Evolutionary conservation across 2,113 vertebrate species (phyloP).

Genomic region (Phalacrocorax brasilianus): DNA sequence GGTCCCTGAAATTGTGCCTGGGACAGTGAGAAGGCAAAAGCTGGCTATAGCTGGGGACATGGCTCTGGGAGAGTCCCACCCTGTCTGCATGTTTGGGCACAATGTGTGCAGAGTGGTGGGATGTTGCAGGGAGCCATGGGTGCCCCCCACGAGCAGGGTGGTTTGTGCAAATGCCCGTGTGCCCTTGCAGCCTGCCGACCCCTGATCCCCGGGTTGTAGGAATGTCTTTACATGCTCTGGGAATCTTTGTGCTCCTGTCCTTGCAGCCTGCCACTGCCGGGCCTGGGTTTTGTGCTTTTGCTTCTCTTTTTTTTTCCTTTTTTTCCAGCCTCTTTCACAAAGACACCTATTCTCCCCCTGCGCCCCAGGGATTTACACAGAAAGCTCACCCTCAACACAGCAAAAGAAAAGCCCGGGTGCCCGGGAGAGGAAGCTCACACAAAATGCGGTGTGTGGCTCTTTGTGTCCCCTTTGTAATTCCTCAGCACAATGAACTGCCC

Average conservation of each 20-base stretch:
- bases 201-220: not conserved
- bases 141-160: not conserved
- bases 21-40: not conserved
- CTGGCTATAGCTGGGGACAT: not conserved
- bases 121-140: not conserved
- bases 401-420: constrained; percentile 27
- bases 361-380: constrained; percentile 7
- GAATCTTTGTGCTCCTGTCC: constrained; percentile 15
- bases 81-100: not conserved
- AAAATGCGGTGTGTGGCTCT: constrained; percentile 48
- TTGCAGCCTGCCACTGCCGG: not conserved
- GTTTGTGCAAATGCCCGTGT: not conserved
- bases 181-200: not conserved
- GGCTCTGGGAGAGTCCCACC: not conserved
- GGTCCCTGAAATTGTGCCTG: not conserved
- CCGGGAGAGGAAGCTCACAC: constrained; percentile 42
- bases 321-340: constrained; percentile 40
- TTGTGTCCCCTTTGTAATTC: constrained; percentile 62
- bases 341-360: constrained; percentile 30
- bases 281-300: not conserved
- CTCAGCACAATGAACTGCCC: constrained; percentile 38
- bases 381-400: constrained; percentile 17
- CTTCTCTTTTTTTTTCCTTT: not conserved
- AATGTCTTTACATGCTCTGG: not conserved
- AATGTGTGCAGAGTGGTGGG: rapidly evolving